phyloP scores from a whole-genome alignment of 2,113 vertebrate genomes.

The Amphiprion ocellaris region DNA sequence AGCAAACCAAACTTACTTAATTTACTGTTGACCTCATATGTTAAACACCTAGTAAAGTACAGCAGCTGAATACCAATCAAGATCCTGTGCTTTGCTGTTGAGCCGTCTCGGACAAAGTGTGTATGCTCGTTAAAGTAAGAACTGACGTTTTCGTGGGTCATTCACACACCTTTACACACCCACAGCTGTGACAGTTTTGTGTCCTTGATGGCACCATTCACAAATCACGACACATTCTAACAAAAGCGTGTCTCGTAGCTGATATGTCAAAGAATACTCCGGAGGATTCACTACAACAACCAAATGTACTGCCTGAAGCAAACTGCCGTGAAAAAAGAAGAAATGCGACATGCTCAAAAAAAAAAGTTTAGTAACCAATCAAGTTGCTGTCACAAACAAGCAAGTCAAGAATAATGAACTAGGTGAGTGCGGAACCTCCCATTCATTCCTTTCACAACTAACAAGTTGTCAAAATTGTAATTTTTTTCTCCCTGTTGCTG shows the following conservation, averaged over 20 bases:
- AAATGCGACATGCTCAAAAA: constrained; percentile 49
- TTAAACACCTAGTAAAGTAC: neutral
- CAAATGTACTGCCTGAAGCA: constrained; percentile 61
- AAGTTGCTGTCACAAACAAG: constrained; percentile 53
- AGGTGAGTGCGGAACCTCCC: neutral
- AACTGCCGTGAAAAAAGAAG: constrained; percentile 44
- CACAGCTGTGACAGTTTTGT: constrained; percentile 12
- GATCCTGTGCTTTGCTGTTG: neutral
- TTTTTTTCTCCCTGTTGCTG: neutral
- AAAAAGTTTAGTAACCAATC: constrained; percentile 53
- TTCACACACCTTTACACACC: neutral
- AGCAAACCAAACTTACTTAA: too few relatives aligned
- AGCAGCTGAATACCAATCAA: neutral
- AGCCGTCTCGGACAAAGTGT: neutral
- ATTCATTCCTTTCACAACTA: constrained; percentile 14
- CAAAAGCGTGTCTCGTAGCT: constrained; percentile 42
- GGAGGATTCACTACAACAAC: constrained; percentile 38
- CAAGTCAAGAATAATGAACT: constrained; percentile 43
- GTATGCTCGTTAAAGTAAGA: too few relatives aligned
- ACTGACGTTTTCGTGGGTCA: neutral
- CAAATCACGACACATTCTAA: constrained; percentile 13
- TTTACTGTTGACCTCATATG: neutral
- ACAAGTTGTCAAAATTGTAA: constrained; percentile 8
- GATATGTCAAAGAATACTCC: constrained; percentile 55
- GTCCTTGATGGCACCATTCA: constrained; percentile 22